A percentile compares a stretch with the other conserved stretches of the same genome.
Evolutionary conservation across 2,797 vertebrate species (phyloP).

Genomic region (Nothura maculosa): DNA sequence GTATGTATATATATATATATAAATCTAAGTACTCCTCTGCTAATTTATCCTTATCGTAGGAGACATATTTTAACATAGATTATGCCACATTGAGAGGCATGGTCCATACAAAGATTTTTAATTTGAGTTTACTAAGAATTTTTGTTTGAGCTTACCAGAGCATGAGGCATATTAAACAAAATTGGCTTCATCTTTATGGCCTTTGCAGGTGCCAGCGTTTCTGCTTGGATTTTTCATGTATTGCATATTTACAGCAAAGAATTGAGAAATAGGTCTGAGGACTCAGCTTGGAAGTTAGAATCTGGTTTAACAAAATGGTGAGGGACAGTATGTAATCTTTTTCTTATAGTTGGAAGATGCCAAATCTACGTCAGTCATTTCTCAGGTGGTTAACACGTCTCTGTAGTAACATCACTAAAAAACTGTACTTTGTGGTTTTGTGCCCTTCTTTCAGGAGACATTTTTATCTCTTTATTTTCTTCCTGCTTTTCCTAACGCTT

Average conservation of each 20-base stretch:
- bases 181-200: background rate
- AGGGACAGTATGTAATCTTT: background rate
- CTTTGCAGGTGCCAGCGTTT: background rate
- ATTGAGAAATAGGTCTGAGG: background rate
- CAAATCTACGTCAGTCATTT: background rate
- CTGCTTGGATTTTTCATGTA: background rate
- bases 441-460: background rate
- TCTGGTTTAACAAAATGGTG: background rate
- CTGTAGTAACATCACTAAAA: background rate
- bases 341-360: background rate
- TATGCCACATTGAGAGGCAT: background rate
- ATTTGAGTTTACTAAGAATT: background rate
- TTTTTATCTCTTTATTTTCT: background rate
- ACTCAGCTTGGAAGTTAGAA: background rate
- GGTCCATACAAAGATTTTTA: background rate
- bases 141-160: background rate
- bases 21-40: background rate
- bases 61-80: no score
- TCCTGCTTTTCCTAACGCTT: background rate
- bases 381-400: background rate
- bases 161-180: background rate
- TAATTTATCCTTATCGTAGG: background rate
- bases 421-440: background rate
- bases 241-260: background rate
- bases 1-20: no score